These are phyloP conservation scores for Octodonta nipae DNA, from an alignment of 2,888 invertebrate species.

Conservation along the genomic window DNA sequence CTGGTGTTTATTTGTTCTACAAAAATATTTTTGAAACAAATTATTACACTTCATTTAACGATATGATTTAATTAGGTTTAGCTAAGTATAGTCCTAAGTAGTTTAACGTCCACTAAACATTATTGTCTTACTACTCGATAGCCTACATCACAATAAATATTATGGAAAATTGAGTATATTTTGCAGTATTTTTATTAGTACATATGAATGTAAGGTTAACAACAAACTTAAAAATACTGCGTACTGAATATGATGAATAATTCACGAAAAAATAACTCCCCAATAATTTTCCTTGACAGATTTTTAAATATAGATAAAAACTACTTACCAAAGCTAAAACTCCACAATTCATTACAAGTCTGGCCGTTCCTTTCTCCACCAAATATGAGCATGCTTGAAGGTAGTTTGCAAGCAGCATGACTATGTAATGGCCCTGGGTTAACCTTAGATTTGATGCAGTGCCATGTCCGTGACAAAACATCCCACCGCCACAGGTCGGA, in stretches of 20 bases:
- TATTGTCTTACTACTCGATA: too few species aligned
- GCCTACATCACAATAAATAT: too few species aligned
- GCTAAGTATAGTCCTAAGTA: too few species aligned
- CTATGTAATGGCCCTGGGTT: slow-evolving; percentile 61
- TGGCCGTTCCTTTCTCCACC: slow-evolving; percentile 64
- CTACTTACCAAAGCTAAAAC: slow-evolving; percentile 62
- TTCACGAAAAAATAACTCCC: background rate
- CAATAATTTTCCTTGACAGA: background rate
- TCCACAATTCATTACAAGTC: slow-evolving; percentile 65
- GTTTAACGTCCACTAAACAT: too few species aligned
- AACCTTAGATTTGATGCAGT: slow-evolving; percentile 44
- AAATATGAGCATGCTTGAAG: slow-evolving; percentile 65
- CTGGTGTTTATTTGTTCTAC: too few species aligned
- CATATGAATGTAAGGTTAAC: too few species aligned
- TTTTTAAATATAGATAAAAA: background rate
- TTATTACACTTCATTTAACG: too few species aligned
- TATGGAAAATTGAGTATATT: too few species aligned
- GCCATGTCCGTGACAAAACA: slow-evolving; percentile 46
- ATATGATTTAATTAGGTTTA: too few species aligned
- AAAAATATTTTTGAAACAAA: too few species aligned
- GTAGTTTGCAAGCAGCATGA: slow-evolving; percentile 64
- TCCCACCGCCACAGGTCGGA: slow-evolving; percentile 30
- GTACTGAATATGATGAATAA: background rate
- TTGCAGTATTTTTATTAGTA: too few species aligned
- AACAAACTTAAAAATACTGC: too few species aligned